Evolutionary conservation across 2,888 invertebrate species (phyloP).

Genomic region (Rhaphigaster nebulosa): DNA sequence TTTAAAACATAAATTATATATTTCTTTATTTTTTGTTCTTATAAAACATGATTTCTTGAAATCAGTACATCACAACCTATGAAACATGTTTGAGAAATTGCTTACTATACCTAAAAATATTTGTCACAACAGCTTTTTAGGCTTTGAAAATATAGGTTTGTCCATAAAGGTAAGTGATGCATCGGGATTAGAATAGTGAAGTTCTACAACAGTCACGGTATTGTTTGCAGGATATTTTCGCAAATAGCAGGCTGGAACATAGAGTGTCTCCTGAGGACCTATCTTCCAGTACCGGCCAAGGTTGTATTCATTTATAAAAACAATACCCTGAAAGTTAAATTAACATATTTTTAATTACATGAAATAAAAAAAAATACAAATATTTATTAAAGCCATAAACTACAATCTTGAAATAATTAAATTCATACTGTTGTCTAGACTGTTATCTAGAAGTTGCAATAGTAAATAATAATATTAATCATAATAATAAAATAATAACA

Average conservation of each 20-base stretch:
- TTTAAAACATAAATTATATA: not conserved
- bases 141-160: conserved; percentile 51
- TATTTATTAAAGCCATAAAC: not conserved
- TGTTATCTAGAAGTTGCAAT: too few relatives aligned
- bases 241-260: conserved; percentile 66
- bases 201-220: conserved; percentile 66
- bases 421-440: not conserved
- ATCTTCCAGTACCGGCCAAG: conserved; percentile 67
- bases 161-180: conserved; percentile 59
- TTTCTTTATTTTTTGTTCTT: not conserved
- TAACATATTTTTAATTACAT: not conserved
- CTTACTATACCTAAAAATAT: not conserved
- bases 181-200: conserved; percentile 61
- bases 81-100: not conserved
- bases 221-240: conserved; percentile 65
- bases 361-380: not conserved
- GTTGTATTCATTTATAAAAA: conserved; percentile 67
- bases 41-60: not conserved
- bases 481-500: too few relatives aligned
- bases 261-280: conserved; percentile 67
- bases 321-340: conserved; percentile 66
- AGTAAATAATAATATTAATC: too few relatives aligned
- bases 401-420: not conserved
- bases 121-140: not conserved
- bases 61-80: not conserved